phyloP scores from a whole-genome alignment of 2,113 vertebrate species.

The Orthochromis indermauri region DNA sequence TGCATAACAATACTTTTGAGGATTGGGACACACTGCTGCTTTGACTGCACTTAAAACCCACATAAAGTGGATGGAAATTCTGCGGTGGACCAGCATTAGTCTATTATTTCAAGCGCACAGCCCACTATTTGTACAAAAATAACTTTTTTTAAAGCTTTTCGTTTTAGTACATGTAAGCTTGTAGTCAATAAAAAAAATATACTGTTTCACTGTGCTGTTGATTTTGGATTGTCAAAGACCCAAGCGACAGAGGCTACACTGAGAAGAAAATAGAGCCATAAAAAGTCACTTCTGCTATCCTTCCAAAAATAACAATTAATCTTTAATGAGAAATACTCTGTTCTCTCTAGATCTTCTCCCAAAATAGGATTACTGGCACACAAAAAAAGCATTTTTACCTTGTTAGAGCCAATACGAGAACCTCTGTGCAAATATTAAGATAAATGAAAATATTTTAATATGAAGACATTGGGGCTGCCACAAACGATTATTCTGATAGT shows the following conservation, averaged over 20 bases:
- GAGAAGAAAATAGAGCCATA: not conserved
- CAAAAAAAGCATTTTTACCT: not conserved
- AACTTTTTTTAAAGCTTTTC: not conserved
- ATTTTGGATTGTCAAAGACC: not conserved
- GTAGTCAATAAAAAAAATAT: not conserved
- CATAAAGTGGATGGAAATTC: not conserved
- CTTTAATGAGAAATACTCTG: constrained; percentile 8
- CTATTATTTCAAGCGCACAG: not conserved
- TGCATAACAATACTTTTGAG: not conserved
- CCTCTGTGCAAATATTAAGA: not conserved
- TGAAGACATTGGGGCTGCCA: not conserved
- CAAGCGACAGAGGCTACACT: not conserved
- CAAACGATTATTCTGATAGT: not conserved
- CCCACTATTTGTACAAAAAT: not conserved
- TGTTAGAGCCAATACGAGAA: not conserved
- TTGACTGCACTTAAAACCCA: not conserved
- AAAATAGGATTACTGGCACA: not conserved
- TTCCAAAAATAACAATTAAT: constrained; percentile 26
- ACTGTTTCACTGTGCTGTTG: not conserved
- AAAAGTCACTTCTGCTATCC: not conserved
- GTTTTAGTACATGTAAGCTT: not conserved
- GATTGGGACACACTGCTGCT: not conserved
- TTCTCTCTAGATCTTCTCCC: not conserved
- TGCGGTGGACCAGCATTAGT: not conserved
- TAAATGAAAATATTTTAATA: not conserved